Conservation (phyloP, 1,140 invertebrate species). For the Lethocerus indicus region DNA sequence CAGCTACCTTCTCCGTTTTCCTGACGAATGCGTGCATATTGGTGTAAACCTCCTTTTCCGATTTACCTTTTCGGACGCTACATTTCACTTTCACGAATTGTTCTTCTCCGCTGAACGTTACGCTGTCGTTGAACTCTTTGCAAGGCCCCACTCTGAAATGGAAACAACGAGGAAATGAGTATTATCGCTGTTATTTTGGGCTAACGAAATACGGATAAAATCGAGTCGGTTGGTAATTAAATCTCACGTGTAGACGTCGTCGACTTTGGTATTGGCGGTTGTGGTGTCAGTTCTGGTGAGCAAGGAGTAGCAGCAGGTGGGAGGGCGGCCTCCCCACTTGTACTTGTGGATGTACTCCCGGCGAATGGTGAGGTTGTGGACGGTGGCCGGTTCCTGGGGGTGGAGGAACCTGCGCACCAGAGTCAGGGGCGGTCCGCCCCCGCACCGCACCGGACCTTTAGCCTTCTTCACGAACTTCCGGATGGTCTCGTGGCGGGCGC, state of each 20-base stretch:
- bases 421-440: no score
- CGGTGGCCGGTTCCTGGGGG: no score
- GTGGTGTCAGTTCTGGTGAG: slow-evolving; percentile 21
- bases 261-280: slow-evolving; percentile 4
- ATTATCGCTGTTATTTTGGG: neutral
- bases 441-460: slow-evolving; percentile 39
- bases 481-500: slow-evolving; percentile 48
- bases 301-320: slow-evolving; percentile 32
- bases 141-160: slow-evolving; percentile 27
- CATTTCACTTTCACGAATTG: slow-evolving; percentile 30
- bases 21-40: slow-evolving; percentile 24
- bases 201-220: neutral
- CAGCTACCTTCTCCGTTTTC: slow-evolving; percentile 11
- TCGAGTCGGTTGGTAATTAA: slow-evolving; percentile 23
- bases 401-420: no score
- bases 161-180: neutral
- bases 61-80: slow-evolving; percentile 20
- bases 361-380: no score
- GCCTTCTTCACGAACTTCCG: slow-evolving; percentile 34
- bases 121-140: slow-evolving; percentile 24
- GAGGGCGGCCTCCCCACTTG: neutral
- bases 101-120: slow-evolving; percentile 22
- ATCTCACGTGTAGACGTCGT: slow-evolving; percentile 26
- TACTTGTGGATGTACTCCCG: neutral
- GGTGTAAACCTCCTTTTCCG: slow-evolving; percentile 24